A percentile compares a stretch with the other conserved stretches of the same genome.
Conservation (phyloP, 2,888 invertebrate species). For the Agrypnus murinus region DNA sequence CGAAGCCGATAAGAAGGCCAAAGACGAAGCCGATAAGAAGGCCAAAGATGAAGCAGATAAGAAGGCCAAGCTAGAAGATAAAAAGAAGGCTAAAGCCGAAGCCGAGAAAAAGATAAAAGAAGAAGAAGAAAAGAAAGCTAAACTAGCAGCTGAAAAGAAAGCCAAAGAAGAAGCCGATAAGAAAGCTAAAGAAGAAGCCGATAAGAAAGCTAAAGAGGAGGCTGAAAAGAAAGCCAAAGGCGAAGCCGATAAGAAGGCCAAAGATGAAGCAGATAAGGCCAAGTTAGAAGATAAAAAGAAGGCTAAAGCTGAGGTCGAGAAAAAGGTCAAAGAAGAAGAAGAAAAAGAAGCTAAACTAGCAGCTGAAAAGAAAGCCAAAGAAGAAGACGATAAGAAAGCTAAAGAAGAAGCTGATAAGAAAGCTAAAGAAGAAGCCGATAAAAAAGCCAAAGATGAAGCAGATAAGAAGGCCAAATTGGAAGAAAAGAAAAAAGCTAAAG, state of each 20-base stretch:
- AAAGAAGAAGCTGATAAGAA: constrained; percentile 64
- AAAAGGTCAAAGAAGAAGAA: constrained; percentile 48
- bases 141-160: constrained; percentile 35
- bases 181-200: constrained; percentile 25
- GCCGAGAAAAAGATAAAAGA: constrained; percentile 48
- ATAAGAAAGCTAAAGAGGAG: constrained; percentile 52
- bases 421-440: constrained; percentile 58
- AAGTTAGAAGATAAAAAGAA: constrained; percentile 8
- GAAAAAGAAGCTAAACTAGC: constrained; percentile 49
- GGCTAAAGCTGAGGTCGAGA: constrained; percentile 36
- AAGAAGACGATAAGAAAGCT: constrained; percentile 64
- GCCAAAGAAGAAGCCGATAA: constrained; percentile 35
- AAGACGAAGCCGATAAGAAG: constrained; percentile 55
- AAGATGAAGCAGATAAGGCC: constrained; percentile 61
- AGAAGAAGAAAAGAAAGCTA: constrained; percentile 46
- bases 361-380: constrained; percentile 49
- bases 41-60: too few species aligned
- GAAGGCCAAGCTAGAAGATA: constrained; percentile 40
- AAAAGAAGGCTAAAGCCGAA: constrained; percentile 38
- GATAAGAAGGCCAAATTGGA: constrained; percentile 61
- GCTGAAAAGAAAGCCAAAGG: constrained; percentile 50
- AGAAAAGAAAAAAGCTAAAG: constrained; percentile 63
- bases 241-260: constrained; percentile 12
- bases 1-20: constrained; percentile 65
- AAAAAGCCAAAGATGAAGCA: constrained; percentile 53